Evolutionary conservation across 2,797 vertebrate genomes (phyloP).

Genomic region (Oreonectes daqikongensis): DNA sequence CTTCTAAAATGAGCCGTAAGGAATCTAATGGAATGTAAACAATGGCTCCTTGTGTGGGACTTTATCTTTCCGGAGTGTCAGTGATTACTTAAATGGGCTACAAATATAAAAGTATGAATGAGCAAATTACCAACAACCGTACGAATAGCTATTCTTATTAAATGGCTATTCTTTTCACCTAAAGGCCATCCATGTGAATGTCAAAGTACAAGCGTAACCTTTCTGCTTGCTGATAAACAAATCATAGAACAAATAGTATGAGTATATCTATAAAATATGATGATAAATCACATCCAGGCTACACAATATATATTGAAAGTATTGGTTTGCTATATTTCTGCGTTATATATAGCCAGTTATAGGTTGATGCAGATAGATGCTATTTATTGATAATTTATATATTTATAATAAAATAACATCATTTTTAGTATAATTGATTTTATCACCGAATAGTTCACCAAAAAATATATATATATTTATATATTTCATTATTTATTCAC

Average conservation of each 20-base stretch:
- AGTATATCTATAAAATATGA: background rate
- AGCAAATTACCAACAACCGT: slow-evolving; percentile 5
- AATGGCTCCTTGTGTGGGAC: background rate
- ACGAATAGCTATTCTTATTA: slow-evolving; percentile 7
- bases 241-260: background rate
- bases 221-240: background rate
- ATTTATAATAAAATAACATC: too few species aligned
- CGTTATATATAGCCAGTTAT: too few species aligned
- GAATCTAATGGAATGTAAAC: slow-evolving; percentile 34
- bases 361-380: too few species aligned
- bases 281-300: background rate
- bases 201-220: background rate
- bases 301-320: too few species aligned
- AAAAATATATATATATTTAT: too few species aligned
- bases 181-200: background rate
- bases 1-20: slow-evolving; percentile 23
- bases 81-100: background rate
- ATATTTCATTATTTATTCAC: too few species aligned
- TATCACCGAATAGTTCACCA: background rate
- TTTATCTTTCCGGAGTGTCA: background rate
- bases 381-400: too few species aligned
- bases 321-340: too few species aligned
- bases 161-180: background rate
- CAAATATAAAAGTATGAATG: background rate
- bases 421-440: too few species aligned